Conservation (phyloP, 1,140 invertebrate species). For the Hyphantria cunea region DNA sequence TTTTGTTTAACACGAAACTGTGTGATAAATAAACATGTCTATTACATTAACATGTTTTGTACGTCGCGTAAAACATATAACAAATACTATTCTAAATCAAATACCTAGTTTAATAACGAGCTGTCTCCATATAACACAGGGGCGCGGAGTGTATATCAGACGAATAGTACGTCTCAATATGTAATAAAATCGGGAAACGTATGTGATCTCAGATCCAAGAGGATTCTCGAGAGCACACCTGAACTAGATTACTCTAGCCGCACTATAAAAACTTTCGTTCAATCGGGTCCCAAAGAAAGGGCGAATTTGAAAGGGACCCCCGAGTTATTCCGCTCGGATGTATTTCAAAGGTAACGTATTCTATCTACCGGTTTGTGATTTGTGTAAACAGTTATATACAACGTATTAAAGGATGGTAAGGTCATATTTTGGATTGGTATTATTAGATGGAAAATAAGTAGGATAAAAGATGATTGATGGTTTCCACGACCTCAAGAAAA, state of each 20-base stretch:
- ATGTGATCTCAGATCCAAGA: slow-evolving; percentile 68
- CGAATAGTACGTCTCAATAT: slow-evolving; percentile 76
- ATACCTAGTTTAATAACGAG: slow-evolving; percentile 39
- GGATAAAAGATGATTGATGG: too few species aligned
- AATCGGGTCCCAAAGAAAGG: slow-evolving; percentile 50
- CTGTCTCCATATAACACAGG: slow-evolving; percentile 52
- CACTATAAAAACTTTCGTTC: slow-evolving; percentile 67
- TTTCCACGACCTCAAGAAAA: too few species aligned
- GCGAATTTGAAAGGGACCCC: slow-evolving; percentile 60
- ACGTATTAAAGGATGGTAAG: slow-evolving; percentile 4
- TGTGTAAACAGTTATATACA: slow-evolving; percentile 62
- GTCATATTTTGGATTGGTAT: slow-evolving; percentile 2
- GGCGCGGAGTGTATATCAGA: slow-evolving; percentile 60
- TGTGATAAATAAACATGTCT: slow-evolving; percentile 15
- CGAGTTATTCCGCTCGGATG: slow-evolving; percentile 47
- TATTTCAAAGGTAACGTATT: slow-evolving; percentile 52
- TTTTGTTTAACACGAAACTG: slow-evolving; percentile 2
- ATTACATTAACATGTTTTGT: not conserved
- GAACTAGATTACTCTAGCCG: slow-evolving; percentile 73
- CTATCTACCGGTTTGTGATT: slow-evolving; percentile 33
- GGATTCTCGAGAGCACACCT: slow-evolving; percentile 67
- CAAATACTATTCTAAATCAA: slow-evolving; percentile 2
- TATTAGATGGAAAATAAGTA: too few species aligned
- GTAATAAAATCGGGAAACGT: slow-evolving; percentile 73
- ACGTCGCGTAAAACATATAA: slow-evolving; percentile 4